These are phyloP conservation scores for Phalera bucephala DNA, from an alignment of 2,888 invertebrate species.

Conservation along the genomic window DNA sequence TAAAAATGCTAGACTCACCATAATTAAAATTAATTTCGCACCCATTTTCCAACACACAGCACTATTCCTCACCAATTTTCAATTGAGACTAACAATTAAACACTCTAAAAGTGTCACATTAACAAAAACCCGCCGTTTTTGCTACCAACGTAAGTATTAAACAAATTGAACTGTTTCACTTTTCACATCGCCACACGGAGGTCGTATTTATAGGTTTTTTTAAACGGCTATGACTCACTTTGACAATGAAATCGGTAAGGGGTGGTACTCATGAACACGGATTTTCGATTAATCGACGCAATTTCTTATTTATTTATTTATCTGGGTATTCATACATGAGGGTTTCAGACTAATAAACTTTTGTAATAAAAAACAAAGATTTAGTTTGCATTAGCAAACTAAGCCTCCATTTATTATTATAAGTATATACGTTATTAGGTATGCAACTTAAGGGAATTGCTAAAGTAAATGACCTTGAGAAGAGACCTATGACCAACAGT, in stretches of 20 bases:
- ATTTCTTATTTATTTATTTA: too few relatives aligned
- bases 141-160: constrained; percentile 1
- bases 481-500: too few relatives aligned
- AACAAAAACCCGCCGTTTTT: constrained; percentile 13
- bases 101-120: constrained; percentile 28
- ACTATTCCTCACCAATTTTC: neutral
- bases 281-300: neutral
- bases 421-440: too few relatives aligned
- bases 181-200: constrained; percentile 8
- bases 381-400: too few relatives aligned
- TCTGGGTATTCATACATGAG: too few relatives aligned
- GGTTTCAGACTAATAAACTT: too few relatives aligned
- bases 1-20: too few relatives aligned
- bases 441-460: too few relatives aligned
- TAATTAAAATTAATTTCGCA: neutral
- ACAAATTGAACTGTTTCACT: constrained; percentile 31
- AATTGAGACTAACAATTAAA: neutral
- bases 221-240: constrained; percentile 2
- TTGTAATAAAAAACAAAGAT: too few relatives aligned
- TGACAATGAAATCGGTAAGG: neutral
- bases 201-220: constrained; percentile 9
- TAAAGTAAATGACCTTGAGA: too few relatives aligned
- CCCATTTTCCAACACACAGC: neutral
- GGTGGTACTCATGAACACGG: neutral
- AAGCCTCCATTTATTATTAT: too few relatives aligned